Conservation (phyloP, 2,797 vertebrate genomes). For the Garrulus glandarius region DNA sequence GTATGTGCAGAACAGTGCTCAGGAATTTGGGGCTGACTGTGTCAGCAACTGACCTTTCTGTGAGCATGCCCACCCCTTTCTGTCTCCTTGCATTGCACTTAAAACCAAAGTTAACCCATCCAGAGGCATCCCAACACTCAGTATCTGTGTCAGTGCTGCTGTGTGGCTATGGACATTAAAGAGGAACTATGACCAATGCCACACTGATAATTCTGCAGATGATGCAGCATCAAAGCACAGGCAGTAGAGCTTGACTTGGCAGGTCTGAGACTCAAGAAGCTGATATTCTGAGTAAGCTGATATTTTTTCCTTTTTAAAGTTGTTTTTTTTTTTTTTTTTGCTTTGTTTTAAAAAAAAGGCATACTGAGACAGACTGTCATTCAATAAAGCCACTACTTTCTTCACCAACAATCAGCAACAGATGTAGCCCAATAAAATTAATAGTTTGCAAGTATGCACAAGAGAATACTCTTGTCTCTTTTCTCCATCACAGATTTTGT, state of each 20-base stretch:
- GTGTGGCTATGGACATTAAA: background rate
- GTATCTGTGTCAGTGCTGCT: background rate
- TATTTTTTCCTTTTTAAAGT: background rate
- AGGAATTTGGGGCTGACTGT: background rate
- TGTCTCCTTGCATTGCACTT: background rate
- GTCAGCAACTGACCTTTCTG: background rate
- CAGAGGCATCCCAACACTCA: background rate
- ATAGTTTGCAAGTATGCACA: constrained; percentile 62
- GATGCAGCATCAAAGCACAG: background rate
- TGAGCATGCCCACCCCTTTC: background rate
- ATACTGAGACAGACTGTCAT: constrained; percentile 33
- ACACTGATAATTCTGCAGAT: background rate
- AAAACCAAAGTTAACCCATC: background rate
- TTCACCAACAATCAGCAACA: constrained; percentile 67
- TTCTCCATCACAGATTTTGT: constrained; percentile 55
- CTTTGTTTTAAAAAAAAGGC: constrained; percentile 9
- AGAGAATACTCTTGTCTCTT: constrained; percentile 59
- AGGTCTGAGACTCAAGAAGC: background rate
- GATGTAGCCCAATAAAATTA: constrained; percentile 70
- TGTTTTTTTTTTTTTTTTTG: background rate
- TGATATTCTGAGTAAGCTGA: background rate
- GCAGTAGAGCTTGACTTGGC: background rate
- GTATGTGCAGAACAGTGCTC: background rate
- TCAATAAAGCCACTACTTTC: constrained; percentile 57
- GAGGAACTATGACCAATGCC: background rate